Evolutionary conservation across 2,888 invertebrate genomes (phyloP).

Genomic region (Metalampra italica): DNA sequence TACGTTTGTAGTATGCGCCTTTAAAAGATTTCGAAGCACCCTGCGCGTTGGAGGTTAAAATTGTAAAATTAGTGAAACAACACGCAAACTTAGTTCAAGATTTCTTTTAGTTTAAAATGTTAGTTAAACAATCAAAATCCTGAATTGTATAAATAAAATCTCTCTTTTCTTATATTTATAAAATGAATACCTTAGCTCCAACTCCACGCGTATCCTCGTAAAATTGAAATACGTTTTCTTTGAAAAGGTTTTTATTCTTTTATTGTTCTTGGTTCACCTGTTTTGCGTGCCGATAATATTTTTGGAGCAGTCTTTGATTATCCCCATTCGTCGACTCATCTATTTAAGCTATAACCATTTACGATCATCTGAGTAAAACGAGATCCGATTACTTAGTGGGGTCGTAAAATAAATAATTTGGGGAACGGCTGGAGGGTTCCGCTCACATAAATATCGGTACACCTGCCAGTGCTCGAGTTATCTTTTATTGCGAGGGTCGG

Average conservation of each 20-base stretch:
- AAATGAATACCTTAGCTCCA: background rate
- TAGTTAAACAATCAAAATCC: no score
- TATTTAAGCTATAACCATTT: conserved; percentile 52
- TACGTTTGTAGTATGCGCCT: no score
- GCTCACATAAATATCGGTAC: conserved; percentile 46
- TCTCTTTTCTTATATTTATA: no score
- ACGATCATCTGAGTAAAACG: conserved; percentile 43
- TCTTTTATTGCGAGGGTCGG: conserved; percentile 42
- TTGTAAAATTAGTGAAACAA: no score
- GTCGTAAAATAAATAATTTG: conserved; percentile 70
- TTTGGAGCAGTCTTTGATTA: conserved; percentile 32
- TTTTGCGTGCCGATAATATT: conserved; percentile 4
- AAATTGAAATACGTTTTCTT: conserved; percentile 14
- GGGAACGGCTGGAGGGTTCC: conserved; percentile 30
- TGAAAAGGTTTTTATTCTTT: conserved; percentile 15
- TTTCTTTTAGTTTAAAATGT: no score
- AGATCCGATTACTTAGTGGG: conserved; percentile 59
- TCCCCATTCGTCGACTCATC: conserved; percentile 33
- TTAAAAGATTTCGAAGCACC: no score
- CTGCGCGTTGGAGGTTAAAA: no score
- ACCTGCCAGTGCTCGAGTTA: conserved; percentile 39
- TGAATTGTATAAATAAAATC: no score
- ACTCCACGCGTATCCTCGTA: conserved; percentile 11
- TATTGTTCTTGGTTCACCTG: conserved; percentile 14
- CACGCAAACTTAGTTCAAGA: no score